Conservation (phyloP, 2,113 vertebrate genomes). For the Oncorhynchus tshawytscha region DNA sequence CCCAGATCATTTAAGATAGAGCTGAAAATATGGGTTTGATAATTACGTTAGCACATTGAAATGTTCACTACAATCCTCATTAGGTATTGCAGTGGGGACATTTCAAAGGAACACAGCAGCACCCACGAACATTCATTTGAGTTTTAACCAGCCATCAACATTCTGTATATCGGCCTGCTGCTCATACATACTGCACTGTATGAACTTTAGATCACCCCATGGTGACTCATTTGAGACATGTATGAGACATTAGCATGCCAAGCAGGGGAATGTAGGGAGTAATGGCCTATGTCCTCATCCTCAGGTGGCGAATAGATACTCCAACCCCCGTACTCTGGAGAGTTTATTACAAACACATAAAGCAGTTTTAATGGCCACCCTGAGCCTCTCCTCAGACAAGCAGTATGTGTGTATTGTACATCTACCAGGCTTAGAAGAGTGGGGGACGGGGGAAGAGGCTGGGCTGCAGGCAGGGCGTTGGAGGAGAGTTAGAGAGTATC, state of each 20-base stretch:
- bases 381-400: slow-evolving; percentile 3
- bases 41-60: too few relatives aligned
- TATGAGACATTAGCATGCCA: slow-evolving; percentile 46
- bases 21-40: background rate
- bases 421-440: background rate
- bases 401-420: background rate
- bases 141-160: background rate
- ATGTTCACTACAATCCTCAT: too few relatives aligned
- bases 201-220: background rate
- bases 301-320: slow-evolving; percentile 26
- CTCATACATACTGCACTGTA: slow-evolving; percentile 29
- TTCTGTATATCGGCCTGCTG: background rate
- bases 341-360: slow-evolving; percentile 42
- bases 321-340: slow-evolving; percentile 3
- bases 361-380: slow-evolving; percentile 35
- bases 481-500: slow-evolving; percentile 26
- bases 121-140: too few relatives aligned
- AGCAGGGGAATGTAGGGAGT: slow-evolving; percentile 27
- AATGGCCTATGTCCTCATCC: slow-evolving; percentile 29
- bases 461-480: background rate
- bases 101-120: too few relatives aligned
- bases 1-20: slow-evolving; percentile 15
- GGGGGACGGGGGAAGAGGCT: background rate
- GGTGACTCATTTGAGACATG: slow-evolving; percentile 22
- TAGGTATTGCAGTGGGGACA: too few relatives aligned